Base-by-base conservation (phyloP, 2,888 invertebrate genomes). In the Drymonia ruficornis region DNA sequence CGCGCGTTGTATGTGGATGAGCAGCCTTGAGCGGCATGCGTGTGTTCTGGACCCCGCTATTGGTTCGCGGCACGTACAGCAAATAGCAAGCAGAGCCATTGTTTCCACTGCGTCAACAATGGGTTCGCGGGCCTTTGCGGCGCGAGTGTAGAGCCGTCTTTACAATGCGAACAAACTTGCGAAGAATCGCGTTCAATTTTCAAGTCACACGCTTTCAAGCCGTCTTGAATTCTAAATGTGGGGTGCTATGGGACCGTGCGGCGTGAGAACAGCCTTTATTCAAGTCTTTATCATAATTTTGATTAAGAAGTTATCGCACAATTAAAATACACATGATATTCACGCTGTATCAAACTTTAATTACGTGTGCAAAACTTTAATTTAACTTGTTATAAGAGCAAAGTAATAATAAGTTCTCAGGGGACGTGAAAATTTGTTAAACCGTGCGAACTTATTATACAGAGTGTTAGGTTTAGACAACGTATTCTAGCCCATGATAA, bases 101-200 rank as follows among this genome's bases (percentile, higher is more conserved):
- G n/a, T n/a, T n/a, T n/a, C n/a, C n/a, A n/a, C n/a, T n/a, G n/a
- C n/a, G n/a, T n/a, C n/a, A n/a, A n/a, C n/a, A n/a, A n/a, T n/a
- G n/a, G n/a, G n/a, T n/a, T n/a, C n/a, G n/a, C n/a, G n/a, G n/a
- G n/a, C n/a, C n/a, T n/a, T n/a, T n/a, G n/a, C n/a, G n/a, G n/a
- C n/a, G n/a, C n/a, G n/a, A n/a, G n/a, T n/a, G n/a, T n/a, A n/a
- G n/a, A n/a, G n/a, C n/a, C n/a, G n/a, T n/a, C n/a, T n/a, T 65
- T 70, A 65, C 60, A 66, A 53, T 56, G 47, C 61, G 54, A 63
- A 72, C 60, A 66, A 63, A 69, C 60, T 58, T 56, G 60, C 53
- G 53, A 61, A 61, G 55, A 61, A 38, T 62, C 53, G 56, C 36
- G 62, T 68, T 65, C 59, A 61, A 68, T 59, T 76, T 61, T 67